phyloP scores from a whole-genome alignment of 2,797 vertebrate species.

The Taeniopygia guttata region DNA sequence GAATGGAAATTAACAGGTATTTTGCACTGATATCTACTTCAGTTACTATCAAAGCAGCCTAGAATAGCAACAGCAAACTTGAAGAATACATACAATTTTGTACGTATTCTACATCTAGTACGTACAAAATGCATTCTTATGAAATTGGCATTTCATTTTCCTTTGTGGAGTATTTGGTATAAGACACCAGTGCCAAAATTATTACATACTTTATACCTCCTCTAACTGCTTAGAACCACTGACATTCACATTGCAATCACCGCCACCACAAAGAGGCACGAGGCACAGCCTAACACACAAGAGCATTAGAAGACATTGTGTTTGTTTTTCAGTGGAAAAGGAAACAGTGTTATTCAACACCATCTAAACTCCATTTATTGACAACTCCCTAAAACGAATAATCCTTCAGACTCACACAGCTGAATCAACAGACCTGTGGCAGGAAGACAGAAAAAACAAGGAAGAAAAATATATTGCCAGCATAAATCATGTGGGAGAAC shows the following conservation, averaged over 20 bases:
- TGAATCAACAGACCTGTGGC: constrained; percentile 46
- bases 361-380: constrained; percentile 22
- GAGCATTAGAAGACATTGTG: constrained; percentile 47
- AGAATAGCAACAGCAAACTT: neutral
- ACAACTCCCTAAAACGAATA: constrained; percentile 36
- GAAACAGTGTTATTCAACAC: constrained; percentile 33
- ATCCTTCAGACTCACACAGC: constrained; percentile 16
- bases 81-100: too few relatives aligned
- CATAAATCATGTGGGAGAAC: neutral
- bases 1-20: neutral
- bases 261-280: neutral
- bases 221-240: neutral
- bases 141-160: neutral
- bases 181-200: neutral
- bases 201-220: neutral
- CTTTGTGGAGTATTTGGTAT: neutral
- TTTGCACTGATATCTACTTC: neutral
- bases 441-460: neutral
- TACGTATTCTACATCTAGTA: neutral
- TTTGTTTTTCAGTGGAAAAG: constrained; percentile 43
- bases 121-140: accelerated
- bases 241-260: constrained; percentile 39
- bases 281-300: constrained; percentile 26
- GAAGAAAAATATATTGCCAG: neutral
- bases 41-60: neutral